Base-by-base conservation (phyloP, 2,797 vertebrate genomes). In the Phoebastria nigripes region DNA sequence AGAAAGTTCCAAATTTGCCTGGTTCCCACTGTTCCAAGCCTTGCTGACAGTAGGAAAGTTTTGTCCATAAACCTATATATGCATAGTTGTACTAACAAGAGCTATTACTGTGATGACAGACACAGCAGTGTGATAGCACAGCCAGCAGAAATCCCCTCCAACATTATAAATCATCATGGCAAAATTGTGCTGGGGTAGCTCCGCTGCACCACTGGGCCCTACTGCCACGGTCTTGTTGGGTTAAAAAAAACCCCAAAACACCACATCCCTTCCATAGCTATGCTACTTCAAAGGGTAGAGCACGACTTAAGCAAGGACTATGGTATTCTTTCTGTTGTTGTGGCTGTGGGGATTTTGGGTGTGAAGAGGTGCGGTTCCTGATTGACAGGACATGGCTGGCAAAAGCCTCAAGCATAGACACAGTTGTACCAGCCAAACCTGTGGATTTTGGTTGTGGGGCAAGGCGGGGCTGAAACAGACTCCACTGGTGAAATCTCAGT, bases 391-490 rank as follows among this genome's bases (percentile, higher is more conserved):
- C 72, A 59, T 6, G 37, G 77, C 54, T 93, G 78, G 87, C 72
- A 93, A 74, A 89, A 86, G 61, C 92, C 74, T 89, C 0, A 0
- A 85, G 87, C 74, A 49, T 3, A 93, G 81, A 14, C 63, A 95
- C 28, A 1, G 18, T 8, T 81, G 49, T 52, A 91, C 76, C 84
- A 92, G 94, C 92, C 82, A 89, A 92, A 91, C 91, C 96, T 85
- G 92, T 74, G 72, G 79, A 74, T 94, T 92, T 85, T 92, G 67
- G 69, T 65, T 92, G 52, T 93, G 87, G 46, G 91, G 84, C 84
- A 87, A 91, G 95, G 94, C 88, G 96, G 89, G 65, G 96, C 76
- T 83, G 74, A 77, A 83, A 78, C 7, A 94, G 20, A 26, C 46
- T 87, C 71, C 46, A 33, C 63, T 82, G 82, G 63, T 74, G 89